phyloP scores from a whole-genome alignment of 1,140 invertebrate species.

The Caenorhabditis tropicalis region DNA sequence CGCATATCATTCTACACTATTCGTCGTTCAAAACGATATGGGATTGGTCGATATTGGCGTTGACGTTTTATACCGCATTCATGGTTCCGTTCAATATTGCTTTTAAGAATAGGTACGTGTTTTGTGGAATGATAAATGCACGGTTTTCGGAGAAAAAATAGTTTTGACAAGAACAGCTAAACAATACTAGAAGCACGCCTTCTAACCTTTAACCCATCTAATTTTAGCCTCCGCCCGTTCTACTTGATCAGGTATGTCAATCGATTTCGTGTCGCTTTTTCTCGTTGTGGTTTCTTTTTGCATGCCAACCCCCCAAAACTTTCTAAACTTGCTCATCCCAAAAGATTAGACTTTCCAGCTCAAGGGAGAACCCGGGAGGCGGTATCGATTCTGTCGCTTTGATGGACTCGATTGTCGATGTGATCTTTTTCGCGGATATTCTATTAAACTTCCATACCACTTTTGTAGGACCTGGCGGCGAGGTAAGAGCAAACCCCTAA shows the following conservation, averaged over 20 bases:
- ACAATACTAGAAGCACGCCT: background rate
- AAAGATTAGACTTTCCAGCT: background rate
- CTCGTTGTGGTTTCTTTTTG: background rate
- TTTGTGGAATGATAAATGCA: background rate
- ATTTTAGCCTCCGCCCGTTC: constrained; percentile 21
- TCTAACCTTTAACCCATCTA: background rate
- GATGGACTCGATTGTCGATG: constrained; percentile 97
- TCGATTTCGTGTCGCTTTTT: background rate
- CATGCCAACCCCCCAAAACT: background rate
- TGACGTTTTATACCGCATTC: constrained; percentile 99
- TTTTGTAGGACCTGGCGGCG: constrained; percentile 95
- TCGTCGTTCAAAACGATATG: constrained; percentile 87
- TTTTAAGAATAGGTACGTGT: constrained; percentile 83
- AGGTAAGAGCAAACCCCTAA: constrained; percentile 73
- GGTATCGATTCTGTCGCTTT: constrained; percentile 95
- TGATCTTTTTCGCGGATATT: constrained; percentile 99
- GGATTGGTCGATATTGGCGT: constrained; percentile 99
- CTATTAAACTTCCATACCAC: constrained; percentile 99
- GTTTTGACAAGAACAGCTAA: too few species aligned
- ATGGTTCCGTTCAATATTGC: constrained; percentile 99
- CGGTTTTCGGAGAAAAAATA: too few species aligned
- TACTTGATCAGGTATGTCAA: constrained; percentile 42
- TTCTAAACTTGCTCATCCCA: background rate
- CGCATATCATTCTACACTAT: constrained; percentile 95
- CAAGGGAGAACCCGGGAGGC: constrained; percentile 54